Evolutionary conservation across 2,888 invertebrate genomes (phyloP), one percentile per base, ranked within the genome.

Genomic region (Cynaeus angustus): DNA sequence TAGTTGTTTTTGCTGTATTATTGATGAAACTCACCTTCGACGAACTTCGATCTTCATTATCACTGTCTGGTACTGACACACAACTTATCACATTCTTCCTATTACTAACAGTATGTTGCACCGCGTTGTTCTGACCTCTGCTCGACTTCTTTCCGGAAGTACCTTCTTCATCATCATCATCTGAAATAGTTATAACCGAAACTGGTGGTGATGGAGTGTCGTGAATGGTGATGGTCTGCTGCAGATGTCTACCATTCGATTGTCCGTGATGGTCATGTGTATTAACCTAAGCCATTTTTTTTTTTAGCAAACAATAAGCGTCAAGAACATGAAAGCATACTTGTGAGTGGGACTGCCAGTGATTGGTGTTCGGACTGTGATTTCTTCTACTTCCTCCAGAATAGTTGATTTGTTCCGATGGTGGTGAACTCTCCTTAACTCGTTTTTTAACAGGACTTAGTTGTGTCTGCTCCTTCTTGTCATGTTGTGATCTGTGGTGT

Each of bases 361-460:
- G 82, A 55, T 80, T 80, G 37, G 64, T 58, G 41, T 71, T 77
- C 3, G 76, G 84, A 75, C 71, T 86, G 82, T 79, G 86, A 81
- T 82, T 82, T 37, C 82, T 79, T 69, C 84, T 78, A 43, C 70
- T 75, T 41, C 53, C 75, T 62, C 73, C 73, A 3, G 74, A 70
- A 69, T 82, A 82, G 48, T 74, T 77, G 1, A 80, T 69, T 65
- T 84, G 85, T 66, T 85, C 85, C 69, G 91, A 90, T 43, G 95
- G 97, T 16, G 97, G 97, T 16, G 97, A 95, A 80, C 95, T 96
- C 83, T 98, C 98, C 85, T 98, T 98, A 45, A 98, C 97, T 12
- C 98, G 90, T 84, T 98, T 98, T 88, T 98, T 98, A 21, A 98
- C 97, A 1, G 98, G 98, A 79, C 97, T 97, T 79, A 98, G 86